Base-by-base conservation (phyloP, 1,140 invertebrate genomes). In the Zaprionus africanus region DNA sequence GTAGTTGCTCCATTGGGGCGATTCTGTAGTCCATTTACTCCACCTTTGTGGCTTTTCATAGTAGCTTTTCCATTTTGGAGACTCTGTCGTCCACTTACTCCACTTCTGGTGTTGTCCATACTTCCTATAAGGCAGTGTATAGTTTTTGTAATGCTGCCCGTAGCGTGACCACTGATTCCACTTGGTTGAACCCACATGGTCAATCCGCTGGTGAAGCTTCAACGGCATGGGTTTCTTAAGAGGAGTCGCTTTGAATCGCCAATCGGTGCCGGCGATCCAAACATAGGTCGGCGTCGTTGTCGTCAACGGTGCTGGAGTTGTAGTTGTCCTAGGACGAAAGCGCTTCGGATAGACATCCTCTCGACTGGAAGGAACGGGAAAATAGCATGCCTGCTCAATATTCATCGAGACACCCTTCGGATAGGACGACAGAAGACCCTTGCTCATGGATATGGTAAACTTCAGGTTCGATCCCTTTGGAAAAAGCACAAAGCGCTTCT, bases 271-370 rank as follows among this genome's bases (percentile, higher is more conserved):
- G 2, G 91, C 69, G 22, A 92, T 92, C 71, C 82, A 88, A n/a
- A 92, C 82, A 34, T 82, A 90, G 0, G 80, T 81, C 0, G 87
- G 79, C 15, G 77, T 68, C 26, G 87, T 90, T 1, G 66, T 73
- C 5, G 72, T 74, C 1, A 73, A 70, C 1, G 90, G 79, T 4
- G 68, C 78, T 6, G 67, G 73, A 26, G 83, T 81, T 1, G 80
- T 78, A 9, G 91, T 92, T 0, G 91, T 92, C 17, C 74, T 71
- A 1, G 77, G 72, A 1, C 81, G 76, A 57, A 83, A 92, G 7
- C 85, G 78, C 15, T 90, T 92, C 0, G 91, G 91, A 49, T 92
- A 87, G 1, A 92, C 70, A 74, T 92, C 91, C 54, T 79, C 72
- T 1, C 91, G 80, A 36, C 68, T 81, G 0, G 80, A n/a, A 1